phyloP scores from a whole-genome alignment of 1,140 invertebrate genomes.

The Pissodes strobi region DNA sequence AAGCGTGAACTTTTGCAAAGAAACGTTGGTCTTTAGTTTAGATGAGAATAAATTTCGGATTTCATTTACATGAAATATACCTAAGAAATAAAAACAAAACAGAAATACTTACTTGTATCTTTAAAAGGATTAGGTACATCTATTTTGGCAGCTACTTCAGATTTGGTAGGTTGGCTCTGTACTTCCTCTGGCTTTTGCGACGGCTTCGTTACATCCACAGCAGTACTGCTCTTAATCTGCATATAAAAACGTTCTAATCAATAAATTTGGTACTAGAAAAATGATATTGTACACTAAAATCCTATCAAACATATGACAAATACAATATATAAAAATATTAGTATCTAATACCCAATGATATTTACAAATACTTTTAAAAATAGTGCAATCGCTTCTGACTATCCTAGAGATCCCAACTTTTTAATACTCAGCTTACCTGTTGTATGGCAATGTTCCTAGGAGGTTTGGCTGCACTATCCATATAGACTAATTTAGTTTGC shows the following conservation, averaged over 20 bases:
- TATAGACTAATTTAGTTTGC: constrained; percentile 87
- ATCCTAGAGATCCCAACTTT: constrained; percentile 23
- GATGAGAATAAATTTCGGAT: too few relatives aligned
- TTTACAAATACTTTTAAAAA: neutral
- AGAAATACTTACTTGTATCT: constrained; percentile 37
- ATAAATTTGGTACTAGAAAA: neutral
- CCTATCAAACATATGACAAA: neutral
- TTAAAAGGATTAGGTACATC: constrained; percentile 50
- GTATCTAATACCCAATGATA: neutral
- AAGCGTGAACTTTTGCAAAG: too few relatives aligned
- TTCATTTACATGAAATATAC: too few relatives aligned
- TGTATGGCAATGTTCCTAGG: constrained; percentile 78
- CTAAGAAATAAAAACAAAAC: too few relatives aligned
- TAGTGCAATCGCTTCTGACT: neutral
- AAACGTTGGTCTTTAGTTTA: too few relatives aligned
- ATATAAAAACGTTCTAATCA: constrained; percentile 24
- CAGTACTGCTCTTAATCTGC: constrained; percentile 58
- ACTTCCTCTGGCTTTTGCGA: constrained; percentile 41
- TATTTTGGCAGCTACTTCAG: constrained; percentile 47
- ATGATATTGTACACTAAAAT: neutral
- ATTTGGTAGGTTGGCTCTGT: constrained; percentile 42
- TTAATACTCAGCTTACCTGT: constrained; percentile 61
- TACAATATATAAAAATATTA: neutral
- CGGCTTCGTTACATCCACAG: constrained; percentile 47
- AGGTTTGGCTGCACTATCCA: constrained; percentile 84